Percentiles rank a stretch among this genome's conserved stretches.
Conservation (phyloP, 2,113 vertebrate genomes). For the Microcebus griseorufus region DNA sequence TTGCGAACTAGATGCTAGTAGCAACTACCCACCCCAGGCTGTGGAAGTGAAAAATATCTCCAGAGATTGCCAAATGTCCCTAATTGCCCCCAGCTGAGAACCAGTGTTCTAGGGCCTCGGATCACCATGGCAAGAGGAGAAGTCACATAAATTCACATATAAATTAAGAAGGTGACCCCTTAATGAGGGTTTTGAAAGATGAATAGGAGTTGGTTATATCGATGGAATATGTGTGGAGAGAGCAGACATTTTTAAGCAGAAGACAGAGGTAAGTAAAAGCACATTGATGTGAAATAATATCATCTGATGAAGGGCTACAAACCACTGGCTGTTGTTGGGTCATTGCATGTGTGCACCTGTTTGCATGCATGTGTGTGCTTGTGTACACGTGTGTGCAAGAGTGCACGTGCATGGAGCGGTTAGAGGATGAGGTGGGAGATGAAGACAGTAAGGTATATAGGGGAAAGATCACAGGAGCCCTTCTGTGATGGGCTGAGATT, state of each 20-base stretch:
- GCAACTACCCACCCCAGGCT: not conserved
- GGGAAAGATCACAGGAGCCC: not conserved
- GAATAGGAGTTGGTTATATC: not conserved
- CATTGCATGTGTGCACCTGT: not conserved
- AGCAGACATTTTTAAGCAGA: not conserved
- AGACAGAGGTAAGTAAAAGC: not conserved
- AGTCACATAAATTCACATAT: not conserved
- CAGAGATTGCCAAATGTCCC: not conserved
- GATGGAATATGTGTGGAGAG: not conserved
- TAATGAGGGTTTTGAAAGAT: not conserved
- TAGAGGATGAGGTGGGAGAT: not conserved
- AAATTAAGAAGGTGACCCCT: not conserved
- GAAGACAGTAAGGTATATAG: not conserved
- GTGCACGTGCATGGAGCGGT: not conserved
- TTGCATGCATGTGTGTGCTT: not conserved
- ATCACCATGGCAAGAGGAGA: not conserved
- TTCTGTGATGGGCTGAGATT: not conserved
- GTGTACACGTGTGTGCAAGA: not conserved
- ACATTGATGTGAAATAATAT: not conserved
- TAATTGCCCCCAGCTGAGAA: not conserved
- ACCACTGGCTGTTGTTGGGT: not conserved
- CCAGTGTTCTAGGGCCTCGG: not conserved
- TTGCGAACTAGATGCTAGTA: not conserved
- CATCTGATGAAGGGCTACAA: not conserved
- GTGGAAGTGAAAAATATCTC: not conserved